Conservation (phyloP, 2,113 vertebrate species). For the Anser cygnoides region DNA sequence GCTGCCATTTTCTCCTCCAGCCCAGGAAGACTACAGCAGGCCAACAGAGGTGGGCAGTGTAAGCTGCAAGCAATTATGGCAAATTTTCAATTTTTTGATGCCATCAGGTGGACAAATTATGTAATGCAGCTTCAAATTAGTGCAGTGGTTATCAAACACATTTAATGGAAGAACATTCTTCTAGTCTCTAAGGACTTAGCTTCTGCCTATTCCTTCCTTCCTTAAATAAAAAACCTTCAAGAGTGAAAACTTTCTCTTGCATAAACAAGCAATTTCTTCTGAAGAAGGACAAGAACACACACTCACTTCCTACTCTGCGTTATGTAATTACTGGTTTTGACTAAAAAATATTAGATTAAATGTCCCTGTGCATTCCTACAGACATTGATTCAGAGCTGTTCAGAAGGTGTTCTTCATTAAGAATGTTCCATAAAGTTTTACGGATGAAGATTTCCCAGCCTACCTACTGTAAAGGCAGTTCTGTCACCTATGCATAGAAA, state of each 20-base stretch:
- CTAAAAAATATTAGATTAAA: background rate
- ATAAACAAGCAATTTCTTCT: background rate
- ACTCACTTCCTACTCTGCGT: background rate
- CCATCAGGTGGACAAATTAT: constrained; percentile 72
- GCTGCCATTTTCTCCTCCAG: background rate
- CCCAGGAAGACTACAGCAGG: background rate
- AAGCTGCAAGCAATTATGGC: background rate
- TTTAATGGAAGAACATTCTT: background rate
- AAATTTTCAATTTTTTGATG: constrained; percentile 52
- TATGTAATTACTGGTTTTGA: background rate
- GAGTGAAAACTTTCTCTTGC: background rate
- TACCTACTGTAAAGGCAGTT: background rate
- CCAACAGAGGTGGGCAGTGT: background rate
- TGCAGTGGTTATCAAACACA: background rate
- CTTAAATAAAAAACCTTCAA: background rate
- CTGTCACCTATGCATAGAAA: background rate
- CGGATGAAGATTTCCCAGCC: background rate
- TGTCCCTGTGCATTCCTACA: background rate
- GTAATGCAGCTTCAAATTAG: constrained; percentile 5
- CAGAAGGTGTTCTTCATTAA: background rate
- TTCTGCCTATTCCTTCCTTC: background rate
- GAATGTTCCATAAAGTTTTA: background rate
- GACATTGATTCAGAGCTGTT: background rate
- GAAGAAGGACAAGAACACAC: background rate
- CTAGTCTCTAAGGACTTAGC: background rate